phyloP scores from a whole-genome alignment of 2,888 invertebrate species.

The Pristionchus japonicus region DNA sequence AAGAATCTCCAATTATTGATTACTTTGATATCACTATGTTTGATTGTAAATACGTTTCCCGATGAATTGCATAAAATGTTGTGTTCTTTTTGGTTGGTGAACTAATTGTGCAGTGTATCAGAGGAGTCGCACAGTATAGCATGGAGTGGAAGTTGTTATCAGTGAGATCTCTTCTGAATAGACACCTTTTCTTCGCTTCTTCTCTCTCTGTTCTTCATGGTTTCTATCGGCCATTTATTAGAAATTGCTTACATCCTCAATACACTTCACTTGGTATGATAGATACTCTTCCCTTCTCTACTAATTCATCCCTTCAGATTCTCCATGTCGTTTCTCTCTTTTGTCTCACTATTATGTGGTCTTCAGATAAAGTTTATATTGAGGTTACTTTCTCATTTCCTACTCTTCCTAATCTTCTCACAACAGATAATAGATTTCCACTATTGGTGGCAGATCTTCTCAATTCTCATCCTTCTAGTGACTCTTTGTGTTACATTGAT shows the following conservation, averaged over 20 bases:
- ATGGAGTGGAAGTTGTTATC: constrained; percentile 23
- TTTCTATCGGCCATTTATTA: background rate
- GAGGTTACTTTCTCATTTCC: background rate
- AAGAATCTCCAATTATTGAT: background rate
- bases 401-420: background rate
- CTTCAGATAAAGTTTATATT: background rate
- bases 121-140: background rate
- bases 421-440: background rate
- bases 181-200: background rate
- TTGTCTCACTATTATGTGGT: constrained; percentile 23
- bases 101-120: background rate
- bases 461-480: background rate
- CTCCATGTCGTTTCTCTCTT: constrained; percentile 4
- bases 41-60: background rate
- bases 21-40: background rate
- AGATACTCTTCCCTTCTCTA: too few species aligned
- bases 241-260: background rate
- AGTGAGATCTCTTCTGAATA: background rate
- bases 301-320: background rate
- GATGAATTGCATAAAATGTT: background rate
- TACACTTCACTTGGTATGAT: background rate
- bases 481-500: background rate
- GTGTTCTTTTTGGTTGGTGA: background rate
- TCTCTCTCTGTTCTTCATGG: background rate
- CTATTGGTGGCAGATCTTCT: constrained; percentile 36